A percentile compares a stretch with the other conserved stretches of the same genome.
Evolutionary conservation across 2,888 invertebrate genomes (phyloP).

Genomic region (Chymomyza procnemis): DNA sequence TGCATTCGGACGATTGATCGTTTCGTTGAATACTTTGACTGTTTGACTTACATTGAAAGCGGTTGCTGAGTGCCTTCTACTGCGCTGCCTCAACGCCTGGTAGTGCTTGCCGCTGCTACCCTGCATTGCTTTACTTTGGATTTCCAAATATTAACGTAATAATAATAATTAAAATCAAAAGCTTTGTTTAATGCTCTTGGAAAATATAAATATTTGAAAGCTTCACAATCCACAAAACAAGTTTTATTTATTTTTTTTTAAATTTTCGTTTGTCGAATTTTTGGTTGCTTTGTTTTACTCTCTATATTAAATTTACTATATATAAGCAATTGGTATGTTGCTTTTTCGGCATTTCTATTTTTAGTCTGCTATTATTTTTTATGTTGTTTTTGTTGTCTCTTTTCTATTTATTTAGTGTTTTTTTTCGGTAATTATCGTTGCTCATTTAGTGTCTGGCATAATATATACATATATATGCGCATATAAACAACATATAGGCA

Average conservation of each 20-base stretch:
- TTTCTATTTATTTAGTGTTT: neutral
- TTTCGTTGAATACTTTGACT: neutral
- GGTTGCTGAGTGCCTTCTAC: neutral
- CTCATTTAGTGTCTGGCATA: neutral
- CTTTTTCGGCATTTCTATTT: neutral
- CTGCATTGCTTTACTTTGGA: constrained; percentile 4
- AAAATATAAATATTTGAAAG: neutral
- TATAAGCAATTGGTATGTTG: neutral
- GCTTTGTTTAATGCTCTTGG: constrained; percentile 3
- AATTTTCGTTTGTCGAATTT: neutral
- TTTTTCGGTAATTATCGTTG: neutral
- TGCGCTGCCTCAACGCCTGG: neutral
- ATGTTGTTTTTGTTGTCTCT: neutral
- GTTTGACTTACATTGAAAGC: neutral
- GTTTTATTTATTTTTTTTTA: neutral
- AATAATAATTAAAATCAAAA: no score
- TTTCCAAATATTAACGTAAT: neutral
- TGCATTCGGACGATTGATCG: neutral
- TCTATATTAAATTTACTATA: neutral
- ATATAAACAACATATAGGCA: neutral
- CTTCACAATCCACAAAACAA: neutral
- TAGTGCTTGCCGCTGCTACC: neutral
- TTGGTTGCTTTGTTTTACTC: neutral
- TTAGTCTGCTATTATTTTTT: neutral
- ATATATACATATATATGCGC: neutral